Conservation (phyloP, 2,888 invertebrate species). For the Netelia melanura region DNA sequence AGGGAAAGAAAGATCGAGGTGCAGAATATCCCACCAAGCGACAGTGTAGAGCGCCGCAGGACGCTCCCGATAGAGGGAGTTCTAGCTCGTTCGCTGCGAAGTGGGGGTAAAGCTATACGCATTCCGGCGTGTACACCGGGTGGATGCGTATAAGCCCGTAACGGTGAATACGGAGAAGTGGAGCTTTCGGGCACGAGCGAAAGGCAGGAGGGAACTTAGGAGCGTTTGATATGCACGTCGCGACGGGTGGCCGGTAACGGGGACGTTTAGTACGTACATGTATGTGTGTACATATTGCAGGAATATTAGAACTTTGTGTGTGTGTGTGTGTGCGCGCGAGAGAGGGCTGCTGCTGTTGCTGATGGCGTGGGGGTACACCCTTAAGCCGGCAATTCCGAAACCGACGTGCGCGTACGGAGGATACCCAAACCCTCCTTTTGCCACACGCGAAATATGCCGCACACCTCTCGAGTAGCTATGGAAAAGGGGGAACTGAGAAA, state of each 20-base stretch:
- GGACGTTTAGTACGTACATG: neutral
- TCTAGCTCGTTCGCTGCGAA: slow-evolving; percentile 27
- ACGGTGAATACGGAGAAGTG: slow-evolving; percentile 36
- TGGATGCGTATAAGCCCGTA: slow-evolving; percentile 41
- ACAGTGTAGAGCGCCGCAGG: slow-evolving; percentile 19
- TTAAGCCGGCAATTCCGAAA: slow-evolving; percentile 80
- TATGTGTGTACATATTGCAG: neutral
- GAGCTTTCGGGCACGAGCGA: slow-evolving; percentile 35
- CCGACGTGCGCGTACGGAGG: slow-evolving; percentile 68
- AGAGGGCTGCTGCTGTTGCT: slow-evolving; percentile 37
- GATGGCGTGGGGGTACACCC: slow-evolving; percentile 68
- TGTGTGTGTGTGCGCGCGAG: slow-evolving; percentile 25
- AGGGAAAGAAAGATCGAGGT: slow-evolving; percentile 12
- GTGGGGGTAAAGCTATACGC: slow-evolving; percentile 28
- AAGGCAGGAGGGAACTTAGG: slow-evolving; percentile 66
- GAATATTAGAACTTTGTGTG: neutral
- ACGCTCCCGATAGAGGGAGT: slow-evolving; percentile 34
- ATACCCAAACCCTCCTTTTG: neutral
- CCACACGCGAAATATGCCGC: slow-evolving; percentile 77
- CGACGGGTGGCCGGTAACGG: slow-evolving; percentile 74
- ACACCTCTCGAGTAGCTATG: slow-evolving; percentile 70
- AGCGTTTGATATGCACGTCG: slow-evolving; percentile 80
- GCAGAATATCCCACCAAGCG: slow-evolving; percentile 12
- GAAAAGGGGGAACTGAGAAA: slow-evolving; percentile 36
- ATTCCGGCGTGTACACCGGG: slow-evolving; percentile 36